A percentile compares a stretch with the other conserved stretches of the same genome.
These are phyloP conservation scores for Coenobita brevimanus DNA, from an alignment of 1,140 invertebrate genomes.

Conservation along the genomic window DNA sequence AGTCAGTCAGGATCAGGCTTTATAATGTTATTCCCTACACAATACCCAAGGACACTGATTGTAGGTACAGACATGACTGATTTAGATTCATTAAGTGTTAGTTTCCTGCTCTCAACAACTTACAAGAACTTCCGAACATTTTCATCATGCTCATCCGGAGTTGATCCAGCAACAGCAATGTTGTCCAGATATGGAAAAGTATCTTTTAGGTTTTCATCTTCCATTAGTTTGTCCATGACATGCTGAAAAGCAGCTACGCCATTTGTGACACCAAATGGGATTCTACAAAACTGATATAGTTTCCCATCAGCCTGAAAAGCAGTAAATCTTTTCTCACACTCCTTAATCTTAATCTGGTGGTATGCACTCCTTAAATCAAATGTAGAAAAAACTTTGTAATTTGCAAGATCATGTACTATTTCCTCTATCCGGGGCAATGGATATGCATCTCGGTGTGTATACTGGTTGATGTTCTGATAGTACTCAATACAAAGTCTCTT, in stretches of 20 bases:
- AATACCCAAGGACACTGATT: too few species aligned
- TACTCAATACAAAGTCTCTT: constrained; percentile 33
- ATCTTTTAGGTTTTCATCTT: too few species aligned
- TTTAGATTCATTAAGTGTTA: too few species aligned
- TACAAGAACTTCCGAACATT: too few species aligned
- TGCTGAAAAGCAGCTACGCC: constrained; percentile 18
- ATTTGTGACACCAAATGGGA: constrained; percentile 31
- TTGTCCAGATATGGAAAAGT: too few species aligned
- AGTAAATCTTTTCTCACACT: constrained; percentile 58
- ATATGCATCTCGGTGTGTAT: constrained; percentile 28
- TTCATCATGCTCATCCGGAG: too few species aligned
- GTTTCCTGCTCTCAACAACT: too few species aligned
- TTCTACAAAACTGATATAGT: constrained; percentile 46
- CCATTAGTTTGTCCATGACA: constrained; percentile 15
- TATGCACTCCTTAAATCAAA: constrained; percentile 24
- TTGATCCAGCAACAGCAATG: too few species aligned
- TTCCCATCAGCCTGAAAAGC: constrained; percentile 61
- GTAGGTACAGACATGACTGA: too few species aligned
- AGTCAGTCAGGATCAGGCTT: too few species aligned
- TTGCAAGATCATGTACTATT: constrained; percentile 12
- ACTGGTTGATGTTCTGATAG: constrained; percentile 21
- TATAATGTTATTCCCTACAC: too few species aligned
- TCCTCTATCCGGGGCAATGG: constrained; percentile 24
- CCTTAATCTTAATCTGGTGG: not conserved
- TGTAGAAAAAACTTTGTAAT: constrained; percentile 19